Percentiles rank a stretch among this genome's conserved stretches.
phyloP scores from a whole-genome alignment of 2,888 invertebrate genomes.

The Cosmopolites sordidus region DNA sequence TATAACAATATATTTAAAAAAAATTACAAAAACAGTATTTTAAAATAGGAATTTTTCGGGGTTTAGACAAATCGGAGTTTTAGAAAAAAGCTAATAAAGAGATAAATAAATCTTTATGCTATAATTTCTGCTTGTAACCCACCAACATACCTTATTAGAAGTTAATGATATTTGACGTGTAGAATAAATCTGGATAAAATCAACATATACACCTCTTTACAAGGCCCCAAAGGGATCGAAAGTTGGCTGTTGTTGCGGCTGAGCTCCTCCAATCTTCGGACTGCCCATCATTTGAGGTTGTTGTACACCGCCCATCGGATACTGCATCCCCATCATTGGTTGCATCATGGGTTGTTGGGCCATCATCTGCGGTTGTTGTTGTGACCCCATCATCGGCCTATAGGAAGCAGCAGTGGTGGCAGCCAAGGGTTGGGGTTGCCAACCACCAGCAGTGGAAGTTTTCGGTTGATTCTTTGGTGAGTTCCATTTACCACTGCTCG shows the following conservation, averaged over 20 bases:
- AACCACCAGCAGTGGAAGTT: conserved; percentile 61
- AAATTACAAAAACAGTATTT: no score
- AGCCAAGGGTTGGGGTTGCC: conserved; percentile 85
- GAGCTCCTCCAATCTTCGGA: conserved; percentile 40
- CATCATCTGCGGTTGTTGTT: conserved; percentile 34
- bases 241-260: conserved; percentile 32
- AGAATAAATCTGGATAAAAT: neutral
- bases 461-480: conserved; percentile 69
- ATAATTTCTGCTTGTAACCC: no score
- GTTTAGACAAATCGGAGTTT: no score
- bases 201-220: conserved; percentile 34
- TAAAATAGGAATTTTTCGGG: no score
- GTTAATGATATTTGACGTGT: neutral
- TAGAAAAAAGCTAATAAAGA: no score
- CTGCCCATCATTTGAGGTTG: conserved; percentile 33
- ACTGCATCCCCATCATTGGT: conserved; percentile 14
- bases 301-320: conserved; percentile 54
- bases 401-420: conserved; percentile 81
- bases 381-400: conserved; percentile 46
- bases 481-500: conserved; percentile 77
- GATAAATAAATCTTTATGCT: no score
- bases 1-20: no score
- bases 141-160: neutral
- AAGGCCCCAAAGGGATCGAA: conserved; percentile 50
- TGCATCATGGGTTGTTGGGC: conserved; percentile 26